Percentiles rank a stretch among this genome's conserved stretches.
Conservation (phyloP, 53 echinoderm and acorn worm genomes). For the Crossaster papposus region DNA sequence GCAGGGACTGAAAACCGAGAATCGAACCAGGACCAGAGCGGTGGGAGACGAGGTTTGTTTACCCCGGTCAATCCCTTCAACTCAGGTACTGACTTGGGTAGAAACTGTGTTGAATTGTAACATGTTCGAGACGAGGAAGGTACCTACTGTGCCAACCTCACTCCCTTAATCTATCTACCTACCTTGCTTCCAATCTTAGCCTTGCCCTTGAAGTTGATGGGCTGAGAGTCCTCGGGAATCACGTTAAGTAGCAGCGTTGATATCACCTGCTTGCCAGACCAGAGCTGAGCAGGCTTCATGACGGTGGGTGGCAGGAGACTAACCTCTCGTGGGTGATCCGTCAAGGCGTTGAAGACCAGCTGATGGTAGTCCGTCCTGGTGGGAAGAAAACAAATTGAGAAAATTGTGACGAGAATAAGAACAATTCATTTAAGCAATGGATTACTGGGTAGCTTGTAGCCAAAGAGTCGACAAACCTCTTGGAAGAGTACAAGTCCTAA, state of each 20-base stretch:
- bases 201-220: constrained; percentile 90
- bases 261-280: constrained; percentile 99
- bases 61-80: too few relatives aligned
- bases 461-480: too few relatives aligned
- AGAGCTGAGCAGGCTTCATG: constrained; percentile 82
- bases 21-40: too few relatives aligned
- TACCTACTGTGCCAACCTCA: background rate
- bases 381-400: background rate
- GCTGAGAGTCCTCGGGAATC: constrained; percentile 75
- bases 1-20: too few relatives aligned
- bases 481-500: background rate
- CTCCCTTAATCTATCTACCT: background rate
- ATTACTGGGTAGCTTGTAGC: too few relatives aligned
- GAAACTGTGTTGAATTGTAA: too few relatives aligned
- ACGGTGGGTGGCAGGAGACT: constrained; percentile 84
- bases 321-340: constrained; percentile 75
- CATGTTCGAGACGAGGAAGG: too few relatives aligned
- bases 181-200: constrained; percentile 92
- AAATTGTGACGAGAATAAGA: background rate
- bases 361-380: constrained; percentile 89
- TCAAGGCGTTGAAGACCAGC: constrained; percentile 84
- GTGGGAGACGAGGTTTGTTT: too few relatives aligned
- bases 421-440: background rate
- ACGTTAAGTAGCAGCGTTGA: constrained; percentile 92
- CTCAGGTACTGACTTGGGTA: too few relatives aligned